Evolutionary conservation across 1,140 invertebrate species (phyloP), one percentile per base, ranked within the genome.

Genomic region (Halictus rubicundus): DNA sequence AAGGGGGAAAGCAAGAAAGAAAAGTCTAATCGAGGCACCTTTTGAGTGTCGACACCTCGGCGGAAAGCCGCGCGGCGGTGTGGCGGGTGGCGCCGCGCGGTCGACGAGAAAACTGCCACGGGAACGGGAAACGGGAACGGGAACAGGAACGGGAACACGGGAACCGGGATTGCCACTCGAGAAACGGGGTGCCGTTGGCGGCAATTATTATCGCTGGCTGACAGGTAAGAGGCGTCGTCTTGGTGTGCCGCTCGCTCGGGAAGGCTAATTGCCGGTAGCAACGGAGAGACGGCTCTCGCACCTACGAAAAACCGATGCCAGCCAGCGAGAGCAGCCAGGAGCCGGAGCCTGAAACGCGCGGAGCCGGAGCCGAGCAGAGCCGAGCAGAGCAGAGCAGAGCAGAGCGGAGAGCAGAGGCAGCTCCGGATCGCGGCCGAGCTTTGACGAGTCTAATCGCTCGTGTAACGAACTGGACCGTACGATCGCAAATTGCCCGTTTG

Each of bases 191-290:
- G 81, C 80, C 46, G 65, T 71, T 60, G 70, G 54, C 65, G 65
- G 71, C 75, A 72, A 83, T 84, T 72, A 83, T 83, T 84, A 75
- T 83, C 66, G 76, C 68, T 61, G 71, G 75, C 71, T 80, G 61
- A 79, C 82, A 84, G 76, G 70, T 79, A 78, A 78, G 76, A 77
- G 77, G 66, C 66, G 54, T 52, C 60, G 60, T 52, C 60, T 82
- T 21, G 76, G 59, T 71, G 69, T n/a, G 39, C 54, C 66, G 75
- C 60, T 61, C 66, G 75, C 60, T 61, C 72, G 76, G 54, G 42
- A 68, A 73, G 42, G 71, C 71, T 79, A 79, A 79, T 79, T 79
- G 78, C 77, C 46, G 61, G 23, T 49, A 79, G 61, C 69, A 23
- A 66, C 63, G 37, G 46, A n/a, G 54, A 59, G 49, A 75, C 52